These are phyloP conservation scores for Pecten maximus DNA, from an alignment of 2,888 invertebrate species.

Conservation along the genomic window DNA sequence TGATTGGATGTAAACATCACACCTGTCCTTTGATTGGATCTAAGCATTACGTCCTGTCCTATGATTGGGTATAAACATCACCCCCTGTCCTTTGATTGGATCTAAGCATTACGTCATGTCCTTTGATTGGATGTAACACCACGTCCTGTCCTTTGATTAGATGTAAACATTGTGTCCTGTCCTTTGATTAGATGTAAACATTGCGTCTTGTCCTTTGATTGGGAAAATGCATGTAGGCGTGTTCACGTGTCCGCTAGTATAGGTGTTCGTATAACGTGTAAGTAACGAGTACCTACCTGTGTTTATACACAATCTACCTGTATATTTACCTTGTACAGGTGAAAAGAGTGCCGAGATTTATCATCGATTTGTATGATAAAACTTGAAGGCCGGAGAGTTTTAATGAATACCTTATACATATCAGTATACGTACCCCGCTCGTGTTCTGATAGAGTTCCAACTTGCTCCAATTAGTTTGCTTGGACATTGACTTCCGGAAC, in stretches of 20 bases:
- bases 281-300: slow-evolving; percentile 17
- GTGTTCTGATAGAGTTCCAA: not conserved
- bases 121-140: too few relatives aligned
- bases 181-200: not conserved
- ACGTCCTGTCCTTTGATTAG: too few relatives aligned
- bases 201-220: not conserved
- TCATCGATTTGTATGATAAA: not conserved
- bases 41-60: too few relatives aligned
- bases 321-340: slow-evolving; percentile 25
- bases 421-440: too few relatives aligned
- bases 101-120: too few relatives aligned
- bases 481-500: not conserved
- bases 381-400: not conserved
- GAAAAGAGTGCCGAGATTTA: not conserved
- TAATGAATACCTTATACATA: not conserved
- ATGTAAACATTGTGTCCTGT: too few relatives aligned
- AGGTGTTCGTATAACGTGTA: not conserved
- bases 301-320: slow-evolving; percentile 1
- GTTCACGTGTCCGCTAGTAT: not conserved
- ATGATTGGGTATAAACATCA: too few relatives aligned
- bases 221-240: not conserved
- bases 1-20: too few relatives aligned
- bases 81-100: too few relatives aligned
- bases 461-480: not conserved
- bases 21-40: too few relatives aligned